Conservation (phyloP, 2,113 vertebrate genomes). For the Callithrix jacchus region DNA sequence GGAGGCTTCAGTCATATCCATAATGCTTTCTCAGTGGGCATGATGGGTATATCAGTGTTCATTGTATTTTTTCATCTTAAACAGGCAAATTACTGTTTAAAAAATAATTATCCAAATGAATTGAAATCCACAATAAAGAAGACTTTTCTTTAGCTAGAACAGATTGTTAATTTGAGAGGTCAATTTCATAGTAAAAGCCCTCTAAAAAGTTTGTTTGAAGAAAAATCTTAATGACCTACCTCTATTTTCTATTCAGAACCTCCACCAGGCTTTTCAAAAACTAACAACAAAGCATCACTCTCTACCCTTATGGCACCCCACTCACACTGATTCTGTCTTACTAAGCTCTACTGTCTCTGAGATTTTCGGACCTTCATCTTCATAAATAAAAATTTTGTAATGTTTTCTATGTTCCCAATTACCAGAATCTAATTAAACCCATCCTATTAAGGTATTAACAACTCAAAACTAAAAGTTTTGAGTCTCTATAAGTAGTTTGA, state of each 20-base stretch:
- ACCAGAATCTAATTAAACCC: conserved; percentile 3
- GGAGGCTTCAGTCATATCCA: neutral
- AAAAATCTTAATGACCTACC: neutral
- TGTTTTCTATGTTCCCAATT: neutral
- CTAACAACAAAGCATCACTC: neutral
- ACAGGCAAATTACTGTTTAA: neutral
- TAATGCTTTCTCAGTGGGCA: neutral
- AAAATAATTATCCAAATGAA: neutral
- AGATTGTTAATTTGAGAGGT: neutral
- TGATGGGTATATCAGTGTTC: neutral
- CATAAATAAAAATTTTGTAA: neutral
- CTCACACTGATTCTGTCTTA: neutral
- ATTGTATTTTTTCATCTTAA: neutral
- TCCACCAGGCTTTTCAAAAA: neutral
- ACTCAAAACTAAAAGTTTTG: neutral
- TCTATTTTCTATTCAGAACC: neutral
- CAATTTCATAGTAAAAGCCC: neutral
- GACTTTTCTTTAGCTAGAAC: neutral
- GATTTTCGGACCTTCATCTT: neutral
- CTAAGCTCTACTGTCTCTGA: neutral
- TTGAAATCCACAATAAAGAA: conserved; percentile 4
- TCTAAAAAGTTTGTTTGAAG: conserved; percentile 4
- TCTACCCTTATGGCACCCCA: neutral
- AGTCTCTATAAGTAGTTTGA: neutral
- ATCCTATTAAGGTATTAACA: neutral